Evolutionary conservation across 92 coral and sea anemone genomes (phyloP).

Genomic region (Virgularia gustaviana): DNA sequence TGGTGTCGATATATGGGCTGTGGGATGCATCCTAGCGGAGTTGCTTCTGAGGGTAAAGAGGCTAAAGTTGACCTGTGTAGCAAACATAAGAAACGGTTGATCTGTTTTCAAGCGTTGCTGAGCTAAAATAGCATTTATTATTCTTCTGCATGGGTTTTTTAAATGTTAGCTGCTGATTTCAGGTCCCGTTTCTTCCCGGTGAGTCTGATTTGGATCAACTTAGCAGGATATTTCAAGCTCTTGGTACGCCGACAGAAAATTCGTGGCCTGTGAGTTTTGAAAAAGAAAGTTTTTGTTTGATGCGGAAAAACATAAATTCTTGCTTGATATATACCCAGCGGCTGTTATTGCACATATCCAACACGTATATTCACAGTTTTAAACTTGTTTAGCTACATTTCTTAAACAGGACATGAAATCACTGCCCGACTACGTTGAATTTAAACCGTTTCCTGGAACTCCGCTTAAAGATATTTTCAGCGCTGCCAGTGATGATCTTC

Average conservation of each 20-base stretch:
- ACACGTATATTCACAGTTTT: too few species aligned
- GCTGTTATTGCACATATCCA: too few species aligned
- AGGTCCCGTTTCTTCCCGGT: constrained; percentile 97
- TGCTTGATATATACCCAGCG: too few species aligned
- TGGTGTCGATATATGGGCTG: constrained; percentile 99
- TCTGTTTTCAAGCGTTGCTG: too few species aligned
- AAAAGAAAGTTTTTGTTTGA: too few species aligned
- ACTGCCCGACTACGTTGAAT: constrained; percentile 92
- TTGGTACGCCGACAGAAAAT: constrained; percentile 90
- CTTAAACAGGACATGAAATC: constrained; percentile 79
- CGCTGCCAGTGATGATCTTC: constrained; percentile 92
- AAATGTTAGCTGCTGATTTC: background rate
- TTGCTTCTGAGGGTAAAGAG: constrained; percentile 88
- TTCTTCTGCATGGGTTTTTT: background rate
- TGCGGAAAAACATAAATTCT: too few species aligned
- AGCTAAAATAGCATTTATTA: too few species aligned
- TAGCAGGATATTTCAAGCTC: constrained; percentile 83
- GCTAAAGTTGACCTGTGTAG: too few species aligned
- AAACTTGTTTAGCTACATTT: background rate
- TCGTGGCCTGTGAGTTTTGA: constrained; percentile 82
- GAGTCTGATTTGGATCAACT: constrained; percentile 91
- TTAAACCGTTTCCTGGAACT: constrained; percentile 86
- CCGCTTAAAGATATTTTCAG: constrained; percentile 88
- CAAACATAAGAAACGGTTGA: too few species aligned
- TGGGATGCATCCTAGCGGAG: constrained; percentile 93